Evolutionary conservation across 2,888 invertebrate species (phyloP), one percentile per base, ranked within the genome.

Genomic region (Sinodicranocentrus sp.): DNA sequence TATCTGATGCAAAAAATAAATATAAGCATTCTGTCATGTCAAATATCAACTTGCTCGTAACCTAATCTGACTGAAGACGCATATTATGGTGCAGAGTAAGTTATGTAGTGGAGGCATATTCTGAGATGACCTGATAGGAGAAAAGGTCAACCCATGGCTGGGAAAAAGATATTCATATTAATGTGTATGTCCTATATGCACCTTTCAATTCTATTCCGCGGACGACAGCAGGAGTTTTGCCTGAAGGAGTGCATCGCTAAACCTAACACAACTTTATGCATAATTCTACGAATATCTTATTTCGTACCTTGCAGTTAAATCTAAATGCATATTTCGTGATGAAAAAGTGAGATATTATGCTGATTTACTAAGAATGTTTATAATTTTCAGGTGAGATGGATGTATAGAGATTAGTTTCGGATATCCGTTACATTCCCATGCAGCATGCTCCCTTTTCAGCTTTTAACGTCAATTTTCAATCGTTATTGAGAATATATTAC

Each of bases 111-210:
- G 61, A 65, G 43, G 21, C 43, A n/a, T 43, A 39, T 39, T 13
- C 8, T 79, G 78, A n/a, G n/a, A 71, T 79, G 78, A 63, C 78
- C 78, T 79, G 78, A 79, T 79, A 79, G 78, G 8, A 52, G 19
- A 25, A 70, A 79, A 79, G 78, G 78, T 79, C 78, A 71, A 63
- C 52, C 19, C 78, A 79, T 79, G 78, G 78, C 78, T 79, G 78
- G 43, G 78, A 79, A 78, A 79, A 70, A 43, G 28, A 77, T 17
- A 67, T 15, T 33, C 28, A 63, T 23, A 48, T 48, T 3, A 57
- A 15, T 57, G 25, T 61, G 61, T 33, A 33, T 33, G 17, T n/a
- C n/a, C 1, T 70, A 39, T 15, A 65, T 44, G 43, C 63, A 52
- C 43, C 43, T 28, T 61, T 61, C 61, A 61, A 15, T 33, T 6